Conservation (phyloP, 2,113 vertebrate genomes). For the Meleagris gallopavo region DNA sequence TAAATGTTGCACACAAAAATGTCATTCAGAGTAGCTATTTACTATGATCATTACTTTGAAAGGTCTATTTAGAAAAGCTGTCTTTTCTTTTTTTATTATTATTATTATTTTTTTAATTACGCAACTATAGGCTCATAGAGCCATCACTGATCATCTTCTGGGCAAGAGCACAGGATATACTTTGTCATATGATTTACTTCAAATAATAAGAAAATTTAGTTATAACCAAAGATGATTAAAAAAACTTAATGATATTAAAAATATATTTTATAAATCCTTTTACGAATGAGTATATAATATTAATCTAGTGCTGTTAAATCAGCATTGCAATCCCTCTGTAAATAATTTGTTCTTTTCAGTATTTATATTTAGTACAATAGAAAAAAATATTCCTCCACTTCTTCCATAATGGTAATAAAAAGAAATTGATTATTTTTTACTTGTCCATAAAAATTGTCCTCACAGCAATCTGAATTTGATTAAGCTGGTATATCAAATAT, state of each 20-base stretch:
- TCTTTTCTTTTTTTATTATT: not conserved
- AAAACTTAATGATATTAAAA: conserved; percentile 34
- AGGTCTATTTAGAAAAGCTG: not conserved
- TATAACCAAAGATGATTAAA: not conserved
- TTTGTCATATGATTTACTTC: not conserved
- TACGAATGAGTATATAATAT: not conserved
- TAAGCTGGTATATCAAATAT: conserved; percentile 52
- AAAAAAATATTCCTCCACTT: conserved; percentile 27
- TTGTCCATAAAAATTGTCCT: conserved; percentile 34
- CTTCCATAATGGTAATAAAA: conserved; percentile 48
- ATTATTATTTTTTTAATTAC: not conserved
- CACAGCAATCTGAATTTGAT: conserved; percentile 35
- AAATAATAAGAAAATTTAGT: not conserved
- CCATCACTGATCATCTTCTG: not conserved
- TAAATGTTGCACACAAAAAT: not conserved
- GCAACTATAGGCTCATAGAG: not conserved
- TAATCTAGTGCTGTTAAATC: conserved; percentile 27
- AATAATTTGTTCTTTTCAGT: conserved; percentile 29
- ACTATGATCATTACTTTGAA: not conserved
- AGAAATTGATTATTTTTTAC: conserved; percentile 35
- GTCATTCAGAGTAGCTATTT: not conserved
- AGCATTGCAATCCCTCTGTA: conserved; percentile 12
- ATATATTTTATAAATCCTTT: conserved; percentile 36
- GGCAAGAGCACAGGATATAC: not conserved
- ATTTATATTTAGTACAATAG: conserved; percentile 47